Evolutionary conservation across 2,888 invertebrate species (phyloP).

Genomic region (Neoaliturus tenellus): DNA sequence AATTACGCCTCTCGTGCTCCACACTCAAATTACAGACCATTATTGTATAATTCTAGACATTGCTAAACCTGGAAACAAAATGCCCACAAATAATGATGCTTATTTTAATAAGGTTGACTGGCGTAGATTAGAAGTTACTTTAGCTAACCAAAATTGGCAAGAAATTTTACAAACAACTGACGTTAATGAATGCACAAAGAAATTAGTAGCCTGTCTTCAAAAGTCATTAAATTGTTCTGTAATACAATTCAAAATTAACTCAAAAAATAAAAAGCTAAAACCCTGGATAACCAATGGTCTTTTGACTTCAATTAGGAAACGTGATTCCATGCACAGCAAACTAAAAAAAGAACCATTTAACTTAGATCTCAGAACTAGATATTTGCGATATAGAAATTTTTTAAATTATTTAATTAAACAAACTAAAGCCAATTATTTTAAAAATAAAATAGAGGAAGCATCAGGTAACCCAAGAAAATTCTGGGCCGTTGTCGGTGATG

Average conservation of each 20-base stretch:
- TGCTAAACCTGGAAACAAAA: neutral
- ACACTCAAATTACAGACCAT: constrained; percentile 8
- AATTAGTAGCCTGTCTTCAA: neutral
- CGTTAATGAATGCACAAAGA: neutral
- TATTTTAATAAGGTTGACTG: neutral
- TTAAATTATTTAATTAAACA: neutral
- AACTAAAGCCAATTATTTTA: constrained; percentile 24
- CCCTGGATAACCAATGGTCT: constrained; percentile 14
- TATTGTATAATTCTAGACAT: neutral
- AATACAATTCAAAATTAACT: neutral
- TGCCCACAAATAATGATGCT: neutral
- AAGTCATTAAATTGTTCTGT: neutral
- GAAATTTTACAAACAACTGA: neutral
- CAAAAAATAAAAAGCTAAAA: constrained; percentile 23
- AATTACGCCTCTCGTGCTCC: neutral
- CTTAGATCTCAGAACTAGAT: neutral
- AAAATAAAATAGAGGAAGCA: constrained; percentile 12
- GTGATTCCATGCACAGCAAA: neutral
- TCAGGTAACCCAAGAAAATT: neutral
- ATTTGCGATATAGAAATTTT: constrained; percentile 5
- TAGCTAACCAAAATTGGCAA: neutral
- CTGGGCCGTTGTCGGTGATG: neutral
- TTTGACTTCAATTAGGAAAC: neutral
- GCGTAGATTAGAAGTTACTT: neutral
- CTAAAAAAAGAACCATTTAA: constrained; percentile 14